Percentiles rank a stretch among this genome's conserved stretches.
Conservation (phyloP, 1,140 invertebrate species). For the Drosophila erecta region DNA sequence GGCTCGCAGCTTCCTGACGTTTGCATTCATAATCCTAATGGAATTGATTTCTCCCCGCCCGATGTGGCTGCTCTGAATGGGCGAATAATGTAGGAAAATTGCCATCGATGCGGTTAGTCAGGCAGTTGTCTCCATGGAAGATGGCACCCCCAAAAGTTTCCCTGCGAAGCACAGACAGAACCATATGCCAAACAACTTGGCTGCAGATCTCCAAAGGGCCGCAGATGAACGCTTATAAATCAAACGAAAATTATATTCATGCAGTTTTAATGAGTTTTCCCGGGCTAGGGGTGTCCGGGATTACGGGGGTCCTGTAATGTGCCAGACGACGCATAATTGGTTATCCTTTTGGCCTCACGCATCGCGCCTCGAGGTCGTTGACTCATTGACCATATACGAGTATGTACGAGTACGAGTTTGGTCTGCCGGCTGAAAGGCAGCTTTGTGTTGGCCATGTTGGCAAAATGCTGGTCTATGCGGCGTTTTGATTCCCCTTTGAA, state of each 20-base stretch:
- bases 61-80: slow-evolving; percentile 45
- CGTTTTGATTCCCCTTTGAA: slow-evolving; percentile 1
- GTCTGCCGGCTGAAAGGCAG: background rate
- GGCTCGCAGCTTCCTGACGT: slow-evolving; percentile 69
- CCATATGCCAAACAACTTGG: slow-evolving; percentile 64
- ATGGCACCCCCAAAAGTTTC: slow-evolving; percentile 18
- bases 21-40: slow-evolving; percentile 83
- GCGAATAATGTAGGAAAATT: slow-evolving; percentile 72
- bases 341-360: slow-evolving; percentile 64
- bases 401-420: background rate
- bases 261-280: slow-evolving; percentile 80
- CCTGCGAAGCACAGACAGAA: slow-evolving; percentile 3
- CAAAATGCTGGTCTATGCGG: slow-evolving; percentile 29
- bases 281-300: background rate
- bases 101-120: slow-evolving; percentile 60
- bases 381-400: slow-evolving; percentile 16
- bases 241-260: slow-evolving; percentile 83
- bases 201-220: slow-evolving; percentile 20
- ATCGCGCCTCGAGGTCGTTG: slow-evolving; percentile 54
- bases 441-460: slow-evolving; percentile 48
- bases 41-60: slow-evolving; percentile 66
- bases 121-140: slow-evolving; percentile 43
- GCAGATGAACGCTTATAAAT: slow-evolving; percentile 77
- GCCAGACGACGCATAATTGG: slow-evolving; percentile 70
- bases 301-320: slow-evolving; percentile 43